phyloP scores from a whole-genome alignment of 2,888 invertebrate species.

The Drosophila melanosoma region DNA sequence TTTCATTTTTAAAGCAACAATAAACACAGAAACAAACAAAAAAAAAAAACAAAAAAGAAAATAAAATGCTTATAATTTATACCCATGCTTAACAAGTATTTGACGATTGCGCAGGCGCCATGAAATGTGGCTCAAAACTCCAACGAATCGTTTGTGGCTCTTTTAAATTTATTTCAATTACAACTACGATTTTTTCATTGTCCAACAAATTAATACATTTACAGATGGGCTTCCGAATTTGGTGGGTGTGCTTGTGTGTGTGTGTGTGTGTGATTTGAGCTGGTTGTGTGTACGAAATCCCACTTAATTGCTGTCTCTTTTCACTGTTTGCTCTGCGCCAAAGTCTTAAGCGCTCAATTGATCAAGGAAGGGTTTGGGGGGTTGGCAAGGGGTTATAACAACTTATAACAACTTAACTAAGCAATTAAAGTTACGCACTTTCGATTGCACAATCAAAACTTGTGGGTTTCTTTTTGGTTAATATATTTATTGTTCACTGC shows the following conservation, averaged over 20 bases:
- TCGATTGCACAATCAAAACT: constrained; percentile 60
- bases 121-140: constrained; percentile 23
- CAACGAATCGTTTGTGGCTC: constrained; percentile 29
- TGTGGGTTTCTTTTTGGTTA: constrained; percentile 15
- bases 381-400: too few species aligned
- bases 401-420: constrained; percentile 38
- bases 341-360: constrained; percentile 57
- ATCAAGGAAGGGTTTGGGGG: constrained; percentile 4
- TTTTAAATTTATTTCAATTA: constrained; percentile 60
- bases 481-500: constrained; percentile 53
- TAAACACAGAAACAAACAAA: constrained; percentile 17
- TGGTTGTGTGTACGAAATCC: constrained; percentile 25
- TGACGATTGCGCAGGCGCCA: constrained; percentile 32
- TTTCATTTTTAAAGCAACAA: constrained; percentile 56
- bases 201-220: constrained; percentile 24
- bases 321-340: constrained; percentile 40
- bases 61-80: constrained; percentile 33
- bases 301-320: constrained; percentile 44
- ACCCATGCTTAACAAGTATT: constrained; percentile 23
- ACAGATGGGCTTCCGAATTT: constrained; percentile 50
- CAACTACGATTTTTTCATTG: constrained; percentile 35
- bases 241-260: constrained; percentile 25
- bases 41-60: constrained; percentile 6
- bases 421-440: constrained; percentile 67
- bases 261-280: constrained; percentile 52